These are phyloP conservation scores for Diabrotica balteata DNA, from an alignment of 2,888 invertebrate species.

Conservation along the genomic window DNA sequence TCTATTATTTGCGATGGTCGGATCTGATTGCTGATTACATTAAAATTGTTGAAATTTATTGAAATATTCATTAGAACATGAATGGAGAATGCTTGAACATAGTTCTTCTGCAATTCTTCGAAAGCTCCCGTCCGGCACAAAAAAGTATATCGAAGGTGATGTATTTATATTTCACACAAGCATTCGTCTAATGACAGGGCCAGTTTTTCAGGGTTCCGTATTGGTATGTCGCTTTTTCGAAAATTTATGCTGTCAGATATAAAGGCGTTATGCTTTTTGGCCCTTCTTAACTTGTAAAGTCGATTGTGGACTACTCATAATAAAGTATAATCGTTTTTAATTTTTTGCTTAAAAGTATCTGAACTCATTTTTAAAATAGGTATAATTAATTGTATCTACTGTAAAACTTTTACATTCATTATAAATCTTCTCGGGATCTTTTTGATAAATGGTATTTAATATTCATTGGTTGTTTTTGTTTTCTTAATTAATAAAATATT, in stretches of 20 bases:
- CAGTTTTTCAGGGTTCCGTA: slow-evolving; percentile 30
- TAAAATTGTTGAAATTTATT: slow-evolving; percentile 57
- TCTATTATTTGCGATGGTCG: slow-evolving; percentile 42
- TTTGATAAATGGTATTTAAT: too few relatives aligned
- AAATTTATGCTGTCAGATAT: slow-evolving; percentile 10
- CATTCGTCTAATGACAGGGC: slow-evolving; percentile 39
- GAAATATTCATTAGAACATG: slow-evolving; percentile 59
- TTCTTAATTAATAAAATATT: too few relatives aligned
- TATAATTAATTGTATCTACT: too few relatives aligned
- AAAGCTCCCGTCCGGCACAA: slow-evolving; percentile 38
- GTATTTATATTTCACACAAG: slow-evolving; percentile 47
- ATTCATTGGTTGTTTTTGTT: too few relatives aligned
- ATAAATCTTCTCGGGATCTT: too few relatives aligned
- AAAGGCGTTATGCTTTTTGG: slow-evolving; percentile 8
- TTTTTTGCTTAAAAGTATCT: too few relatives aligned
- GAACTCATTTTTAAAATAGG: too few relatives aligned
- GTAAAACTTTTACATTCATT: too few relatives aligned
- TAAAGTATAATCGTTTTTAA: too few relatives aligned
- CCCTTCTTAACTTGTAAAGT: too few relatives aligned
- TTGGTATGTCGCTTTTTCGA: slow-evolving; percentile 21
- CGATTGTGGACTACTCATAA: too few relatives aligned
- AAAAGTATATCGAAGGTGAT: slow-evolving; percentile 40
- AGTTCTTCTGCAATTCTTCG: slow-evolving; percentile 49
- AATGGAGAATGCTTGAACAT: slow-evolving; percentile 52
- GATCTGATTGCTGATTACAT: slow-evolving; percentile 51